These are phyloP conservation scores for Antitype chi DNA, from an alignment of 2,888 invertebrate genomes.

Conservation along the genomic window DNA sequence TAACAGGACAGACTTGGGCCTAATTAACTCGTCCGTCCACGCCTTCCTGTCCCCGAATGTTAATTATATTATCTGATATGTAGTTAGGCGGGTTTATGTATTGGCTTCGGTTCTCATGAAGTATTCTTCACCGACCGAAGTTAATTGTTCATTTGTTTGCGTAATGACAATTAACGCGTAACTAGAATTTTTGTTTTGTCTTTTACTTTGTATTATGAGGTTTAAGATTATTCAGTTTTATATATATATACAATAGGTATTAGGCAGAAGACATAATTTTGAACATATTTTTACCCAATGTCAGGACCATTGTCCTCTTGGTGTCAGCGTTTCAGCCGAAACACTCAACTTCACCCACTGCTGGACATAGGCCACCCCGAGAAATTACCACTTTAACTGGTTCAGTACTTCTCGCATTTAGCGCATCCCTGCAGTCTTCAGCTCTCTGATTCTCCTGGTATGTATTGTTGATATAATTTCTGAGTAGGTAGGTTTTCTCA, in stretches of 20 bases:
- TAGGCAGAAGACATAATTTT: too few species aligned
- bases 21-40: conserved; percentile 33
- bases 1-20: conserved; percentile 13
- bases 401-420: not conserved
- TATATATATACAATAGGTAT: too few species aligned
- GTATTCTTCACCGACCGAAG: not conserved
- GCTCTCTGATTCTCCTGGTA: too few species aligned
- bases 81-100: not conserved
- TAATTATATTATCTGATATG: conserved; percentile 23
- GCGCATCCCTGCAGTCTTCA: not conserved
- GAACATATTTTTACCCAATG: too few species aligned
- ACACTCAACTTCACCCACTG: too few species aligned
- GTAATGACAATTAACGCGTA: not conserved
- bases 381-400: too few species aligned
- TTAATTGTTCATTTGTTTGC: not conserved
- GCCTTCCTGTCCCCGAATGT: conserved; percentile 2
- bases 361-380: not conserved
- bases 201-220: too few species aligned
- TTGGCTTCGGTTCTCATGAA: not conserved
- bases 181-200: not conserved
- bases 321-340: not conserved
- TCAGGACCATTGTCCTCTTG: too few species aligned
- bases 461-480: not conserved
- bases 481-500: not conserved
- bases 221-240: too few species aligned